A percentile compares a stretch with the other conserved stretches of the same genome.
These are phyloP conservation scores for Naja naja DNA, from an alignment of 2,113 vertebrate species.

Conservation along the genomic window DNA sequence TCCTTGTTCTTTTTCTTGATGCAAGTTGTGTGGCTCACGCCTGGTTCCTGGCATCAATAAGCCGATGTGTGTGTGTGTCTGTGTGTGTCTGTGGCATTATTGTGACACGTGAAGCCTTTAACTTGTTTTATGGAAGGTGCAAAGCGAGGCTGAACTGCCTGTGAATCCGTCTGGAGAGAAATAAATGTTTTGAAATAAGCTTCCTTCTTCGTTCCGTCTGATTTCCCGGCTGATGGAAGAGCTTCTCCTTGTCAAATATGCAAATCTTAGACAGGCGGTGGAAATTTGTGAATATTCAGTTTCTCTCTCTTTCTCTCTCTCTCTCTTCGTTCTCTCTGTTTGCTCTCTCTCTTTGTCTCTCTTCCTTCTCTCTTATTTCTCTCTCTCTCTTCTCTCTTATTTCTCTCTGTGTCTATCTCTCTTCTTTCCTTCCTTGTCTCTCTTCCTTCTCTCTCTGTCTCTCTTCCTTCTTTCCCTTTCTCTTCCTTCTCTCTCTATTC, in stretches of 20 bases:
- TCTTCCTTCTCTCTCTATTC: no score
- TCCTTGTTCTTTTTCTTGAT: not conserved
- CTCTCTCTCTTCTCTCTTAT: no score
- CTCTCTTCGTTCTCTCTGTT: no score
- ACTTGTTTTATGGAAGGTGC: not conserved
- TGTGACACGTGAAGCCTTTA: not conserved
- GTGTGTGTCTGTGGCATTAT: not conserved
- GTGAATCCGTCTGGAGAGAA: not conserved
- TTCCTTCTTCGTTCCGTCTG: not conserved
- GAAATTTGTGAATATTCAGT: not conserved
- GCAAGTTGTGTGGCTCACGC: not conserved
- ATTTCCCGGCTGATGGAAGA: not conserved
- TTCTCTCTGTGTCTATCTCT: no score
- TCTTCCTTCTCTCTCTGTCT: no score
- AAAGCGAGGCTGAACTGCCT: not conserved
- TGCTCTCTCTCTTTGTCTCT: no score
- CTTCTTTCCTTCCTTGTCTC: no score
- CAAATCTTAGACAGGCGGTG: not conserved
- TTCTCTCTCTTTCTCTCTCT: not conserved
- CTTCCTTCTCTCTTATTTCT: no score
- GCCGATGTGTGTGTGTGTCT: no score
- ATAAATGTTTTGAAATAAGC: not conserved
- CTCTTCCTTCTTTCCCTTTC: no score
- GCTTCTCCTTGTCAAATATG: not conserved
- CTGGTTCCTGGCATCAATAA: not conserved